Evolutionary conservation across 2,888 invertebrate genomes (phyloP), one percentile per base, ranked within the genome.

Genomic region (Lepidocyrtoides sp.): DNA sequence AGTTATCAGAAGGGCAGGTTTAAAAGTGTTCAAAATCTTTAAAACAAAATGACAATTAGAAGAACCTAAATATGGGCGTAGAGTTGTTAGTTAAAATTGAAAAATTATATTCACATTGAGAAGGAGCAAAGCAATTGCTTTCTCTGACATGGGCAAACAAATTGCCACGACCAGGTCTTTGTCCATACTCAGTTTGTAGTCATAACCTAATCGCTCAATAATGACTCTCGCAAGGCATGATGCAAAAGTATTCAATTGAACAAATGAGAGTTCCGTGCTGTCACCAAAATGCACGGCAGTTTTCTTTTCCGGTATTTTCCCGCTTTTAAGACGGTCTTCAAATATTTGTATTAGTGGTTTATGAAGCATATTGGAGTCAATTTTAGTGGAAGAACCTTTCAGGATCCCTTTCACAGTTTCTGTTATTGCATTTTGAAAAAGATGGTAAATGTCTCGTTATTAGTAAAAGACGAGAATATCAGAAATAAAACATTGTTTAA

Each of bases 21-120:
- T 57, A 20, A 90, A 60, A 2, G 63, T 32, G 3, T n/a, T 23
- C 8, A 84, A 95, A 95, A 36, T 96, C 96, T 94, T 98, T n/a
- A 51, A 32, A 7, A 44, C 26, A 57, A 60, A 20, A 81, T 5
- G 2, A 48, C 12, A 51, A 51, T 14, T 51, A n/a, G 54, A 1
- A 48, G 12, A 79, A 14, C 5, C 54, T 54, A 14, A 3, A n/a
- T n/a, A n/a, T n/a, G n/a, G n/a, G n/a, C n/a, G n/a, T n/a, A n/a
- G n/a, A n/a, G n/a, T n/a, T n/a, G n/a, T n/a, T n/a, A 36, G 77
- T 48, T 77, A 48, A 10, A 20, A 20, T 32, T 36, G n/a, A n/a
- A n/a, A n/a, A n/a, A n/a, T n/a, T 77, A 23, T 79, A 41, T 0
- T 60, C 51, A 54, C 36, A n/a, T 44, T 63, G 14, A 79, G 17